Base-by-base conservation (phyloP, 2,797 vertebrate genomes). In the Triplophysa yarkandensis region DNA sequence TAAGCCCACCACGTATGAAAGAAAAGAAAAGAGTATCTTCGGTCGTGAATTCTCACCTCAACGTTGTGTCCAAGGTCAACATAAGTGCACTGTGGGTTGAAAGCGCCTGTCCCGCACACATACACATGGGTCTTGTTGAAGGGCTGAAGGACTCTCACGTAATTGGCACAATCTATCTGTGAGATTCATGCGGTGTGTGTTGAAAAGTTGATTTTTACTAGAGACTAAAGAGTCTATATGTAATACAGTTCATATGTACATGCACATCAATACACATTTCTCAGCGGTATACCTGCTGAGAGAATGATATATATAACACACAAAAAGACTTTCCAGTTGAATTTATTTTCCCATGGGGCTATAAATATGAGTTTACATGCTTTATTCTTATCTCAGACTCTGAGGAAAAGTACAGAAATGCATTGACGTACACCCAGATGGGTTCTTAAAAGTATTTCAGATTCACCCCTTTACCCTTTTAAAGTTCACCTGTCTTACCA, bases 101-200 rank as follows among this genome's bases (percentile, higher is more conserved):
- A 96, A 28, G 95, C 93, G 0, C 94, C 93, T 0, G 95, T 95
- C 0, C 93, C 94, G 0, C 95, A 96, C 2, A 86, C 90, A 0
- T 92, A 94, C 21, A 96, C 88, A 0, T 94, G 93, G 5, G 87
- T 95, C 74, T 91, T 92, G 78, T 96, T 96, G 86, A 93, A 92
- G 0, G 90, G 89, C 85, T 95, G 93, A 60, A 96, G 89, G 71
- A 95, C 87, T 16, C 93, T 92, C 67, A 96, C 89, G 28, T 94
- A 95, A 89, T 95, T 96, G 76, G 93, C 93, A 61, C 95, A 96
- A n/a, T 96, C 95, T 0, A 84, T 93, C 95, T 96, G 89, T 28
- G 4, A 61, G 34, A 63, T 70, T 27, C 69, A 68, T 60, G 75
- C 23, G 13, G 65, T 34, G 34, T 58, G 27, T 30, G 63, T 65